A percentile compares a stretch with the other conserved stretches of the same genome.
Evolutionary conservation across 2,113 vertebrate species (phyloP).

Genomic region (Sula dactylatra): DNA sequence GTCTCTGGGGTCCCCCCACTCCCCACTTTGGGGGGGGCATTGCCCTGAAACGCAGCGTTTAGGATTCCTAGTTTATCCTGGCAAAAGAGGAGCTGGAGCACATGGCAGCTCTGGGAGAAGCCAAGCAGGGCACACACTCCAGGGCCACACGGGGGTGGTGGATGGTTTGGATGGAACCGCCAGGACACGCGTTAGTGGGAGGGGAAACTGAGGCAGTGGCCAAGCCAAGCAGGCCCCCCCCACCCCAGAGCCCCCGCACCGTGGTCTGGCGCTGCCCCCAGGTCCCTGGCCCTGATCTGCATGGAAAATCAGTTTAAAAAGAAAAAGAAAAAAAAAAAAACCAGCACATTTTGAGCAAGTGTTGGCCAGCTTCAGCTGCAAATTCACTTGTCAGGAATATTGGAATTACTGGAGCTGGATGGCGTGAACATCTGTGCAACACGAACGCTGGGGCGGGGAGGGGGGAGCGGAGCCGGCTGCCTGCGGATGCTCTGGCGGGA

Average conservation of each 20-base stretch:
- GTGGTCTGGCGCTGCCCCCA: not conserved
- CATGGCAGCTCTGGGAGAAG: not conserved
- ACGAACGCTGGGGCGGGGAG: not conserved
- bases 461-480: not conserved
- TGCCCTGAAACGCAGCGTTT: rapidly evolving
- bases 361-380: not conserved
- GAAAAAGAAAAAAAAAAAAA: not conserved
- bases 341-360: not conserved
- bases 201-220: not conserved
- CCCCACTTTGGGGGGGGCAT: not conserved
- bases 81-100: not conserved
- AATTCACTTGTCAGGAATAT: not conserved
- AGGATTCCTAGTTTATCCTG: not conserved
- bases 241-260: not conserved
- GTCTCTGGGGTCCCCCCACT: not conserved
- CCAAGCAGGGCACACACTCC: rapidly evolving
- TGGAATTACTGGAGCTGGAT: not conserved
- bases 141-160: rapidly evolving
- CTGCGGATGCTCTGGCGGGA: not conserved
- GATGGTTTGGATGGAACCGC: not conserved
- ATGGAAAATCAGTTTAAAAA: not conserved
- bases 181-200: rapidly evolving
- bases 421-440: not conserved
- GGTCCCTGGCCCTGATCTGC: not conserved
- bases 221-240: not conserved